These are phyloP conservation scores for Hippocampus barbouri DNA, from an alignment of 2,113 vertebrate genomes.

Conservation along the genomic window DNA sequence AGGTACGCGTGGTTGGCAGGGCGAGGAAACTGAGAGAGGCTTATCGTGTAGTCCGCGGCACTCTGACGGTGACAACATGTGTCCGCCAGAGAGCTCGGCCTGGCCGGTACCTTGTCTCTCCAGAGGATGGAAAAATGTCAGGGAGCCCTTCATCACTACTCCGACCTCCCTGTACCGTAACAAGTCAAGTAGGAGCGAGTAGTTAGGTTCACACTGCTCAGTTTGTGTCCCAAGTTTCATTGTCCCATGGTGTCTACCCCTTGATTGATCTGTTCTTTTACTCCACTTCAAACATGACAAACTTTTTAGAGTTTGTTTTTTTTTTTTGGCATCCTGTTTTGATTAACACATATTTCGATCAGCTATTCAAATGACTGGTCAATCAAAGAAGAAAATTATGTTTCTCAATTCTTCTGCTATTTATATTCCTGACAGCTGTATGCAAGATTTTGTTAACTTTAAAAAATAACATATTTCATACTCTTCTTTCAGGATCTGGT, in stretches of 20 bases:
- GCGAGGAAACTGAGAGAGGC: constrained; percentile 59
- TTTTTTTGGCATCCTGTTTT: background rate
- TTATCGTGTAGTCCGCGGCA: constrained; percentile 70
- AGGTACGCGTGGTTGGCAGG: constrained; percentile 33
- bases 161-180: constrained; percentile 29
- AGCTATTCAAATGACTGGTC: background rate
- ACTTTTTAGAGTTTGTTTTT: background rate
- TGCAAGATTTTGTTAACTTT: background rate
- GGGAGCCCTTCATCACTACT: constrained; percentile 43
- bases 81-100: constrained; percentile 40
- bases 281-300: background rate
- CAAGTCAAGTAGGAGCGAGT: constrained; percentile 24
- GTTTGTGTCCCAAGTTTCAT: background rate
- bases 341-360: background rate
- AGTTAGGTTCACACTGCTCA: background rate
- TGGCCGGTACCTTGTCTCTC: constrained; percentile 45
- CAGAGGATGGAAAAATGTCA: constrained; percentile 51
- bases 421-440: background rate
- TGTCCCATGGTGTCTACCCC: background rate
- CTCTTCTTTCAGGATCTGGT: no score
- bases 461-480: no score
- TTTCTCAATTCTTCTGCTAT: background rate
- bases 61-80: constrained; percentile 72
- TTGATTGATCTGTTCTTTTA: background rate
- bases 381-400: background rate